Percentiles rank a stretch among this genome's conserved stretches.
These are phyloP conservation scores for Protophormia terraenovae DNA, from an alignment of 2,888 invertebrate genomes.

Conservation along the genomic window DNA sequence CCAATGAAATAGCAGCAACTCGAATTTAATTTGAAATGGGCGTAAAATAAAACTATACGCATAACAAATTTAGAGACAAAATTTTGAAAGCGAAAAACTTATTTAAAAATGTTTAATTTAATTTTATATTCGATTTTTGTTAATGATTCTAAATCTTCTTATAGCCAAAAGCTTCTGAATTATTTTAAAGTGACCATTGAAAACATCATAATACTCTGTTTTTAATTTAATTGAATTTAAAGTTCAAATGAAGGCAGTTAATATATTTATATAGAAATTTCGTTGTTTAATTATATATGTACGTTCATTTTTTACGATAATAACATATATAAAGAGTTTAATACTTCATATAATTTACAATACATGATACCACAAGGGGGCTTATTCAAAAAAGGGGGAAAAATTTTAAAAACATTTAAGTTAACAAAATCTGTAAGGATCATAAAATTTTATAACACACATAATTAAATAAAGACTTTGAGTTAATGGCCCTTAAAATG, in stretches of 20 bases:
- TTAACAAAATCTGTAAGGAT: background rate
- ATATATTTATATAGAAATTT: too few relatives aligned
- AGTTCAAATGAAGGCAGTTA: too few relatives aligned
- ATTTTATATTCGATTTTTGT: too few relatives aligned
- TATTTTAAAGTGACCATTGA: too few relatives aligned
- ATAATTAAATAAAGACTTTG: background rate
- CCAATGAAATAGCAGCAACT: background rate
- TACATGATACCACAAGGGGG: background rate
- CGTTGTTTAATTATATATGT: too few relatives aligned
- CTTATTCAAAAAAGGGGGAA: background rate
- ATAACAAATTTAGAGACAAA: background rate
- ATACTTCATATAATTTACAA: background rate
- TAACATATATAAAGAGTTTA: conserved; percentile 2
- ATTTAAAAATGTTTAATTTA: too few relatives aligned
- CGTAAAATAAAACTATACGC: background rate
- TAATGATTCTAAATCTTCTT: too few relatives aligned
- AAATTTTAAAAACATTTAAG: background rate
- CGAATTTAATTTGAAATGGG: too few relatives aligned
- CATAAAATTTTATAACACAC: conserved; percentile 5
- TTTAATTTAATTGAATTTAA: too few relatives aligned
- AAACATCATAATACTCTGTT: too few relatives aligned
- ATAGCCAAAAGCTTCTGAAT: too few relatives aligned
- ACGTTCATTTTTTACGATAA: background rate
- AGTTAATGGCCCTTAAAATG: background rate
- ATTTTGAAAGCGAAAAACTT: too few relatives aligned